Base-by-base conservation (phyloP, 1,140 invertebrate genomes). In the Lasioglossum baleicum region DNA sequence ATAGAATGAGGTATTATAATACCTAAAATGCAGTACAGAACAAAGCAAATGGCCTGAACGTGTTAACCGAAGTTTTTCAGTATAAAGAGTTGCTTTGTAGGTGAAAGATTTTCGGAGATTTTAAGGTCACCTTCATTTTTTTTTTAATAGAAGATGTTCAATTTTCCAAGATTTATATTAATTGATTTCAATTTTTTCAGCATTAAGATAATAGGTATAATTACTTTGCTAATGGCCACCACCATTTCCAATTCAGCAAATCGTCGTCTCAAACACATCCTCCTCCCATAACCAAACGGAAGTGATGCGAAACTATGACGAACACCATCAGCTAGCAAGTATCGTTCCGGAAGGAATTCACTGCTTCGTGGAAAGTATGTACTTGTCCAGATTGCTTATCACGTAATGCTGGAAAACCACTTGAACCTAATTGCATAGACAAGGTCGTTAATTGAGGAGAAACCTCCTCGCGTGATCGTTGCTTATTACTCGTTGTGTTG, bases 191-290 rank as follows among this genome's bases (percentile, higher is more conserved):
- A 48, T 48, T 13, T 48, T 2, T 10, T 26, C 26, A 48, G 11
- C 8, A 48, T 48, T 11, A 3, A 10, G 44, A 48, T 48, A 48
- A 48, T 48, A 26, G 4, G 6, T 73, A 6, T 53, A 6, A 66
- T 89, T 89, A 96, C 96, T 93, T 95, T 96, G 6, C 95, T 95
- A 65, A 97, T 88, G 65, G 97, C 92, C 63, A 96, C n/a, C n/a
- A n/a, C n/a, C n/a, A 97, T 92, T 91, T 97, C 96, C n/a, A 95
- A 95, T 91, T 97, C 97, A 2, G 97, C 97, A 89, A 97, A 96
- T 82, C 97, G 92, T 75, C 96, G 94, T 13, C 97, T 97, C 42
- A 97, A 93, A 90, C 97, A 98, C 94, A 97, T 96, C 81, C 97
- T 94, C 73, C 96, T 93, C 0, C 97, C 97, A 91, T 96, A 97